Conservation (phyloP, 2,888 invertebrate genomes). For the Amblyteles armatorius region DNA sequence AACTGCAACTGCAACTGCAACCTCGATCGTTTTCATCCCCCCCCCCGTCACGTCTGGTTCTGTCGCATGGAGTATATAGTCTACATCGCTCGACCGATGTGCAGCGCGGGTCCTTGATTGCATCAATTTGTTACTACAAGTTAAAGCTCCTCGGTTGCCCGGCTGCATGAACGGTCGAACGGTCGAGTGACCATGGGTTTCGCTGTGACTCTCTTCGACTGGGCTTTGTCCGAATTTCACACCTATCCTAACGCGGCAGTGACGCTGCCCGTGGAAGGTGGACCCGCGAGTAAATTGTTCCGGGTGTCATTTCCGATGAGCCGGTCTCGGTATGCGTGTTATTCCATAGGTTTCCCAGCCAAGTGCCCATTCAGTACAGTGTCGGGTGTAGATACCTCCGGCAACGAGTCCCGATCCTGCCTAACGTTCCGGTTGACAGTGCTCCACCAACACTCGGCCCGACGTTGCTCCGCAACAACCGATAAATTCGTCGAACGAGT, state of each 20-base stretch:
- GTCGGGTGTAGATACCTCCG: neutral
- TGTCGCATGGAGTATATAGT: conserved; percentile 22
- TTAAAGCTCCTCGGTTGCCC: conserved; percentile 65
- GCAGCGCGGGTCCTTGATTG: conserved; percentile 69
- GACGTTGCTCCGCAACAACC: conserved; percentile 30
- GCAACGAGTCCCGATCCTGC: conserved; percentile 37
- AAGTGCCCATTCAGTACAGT: conserved; percentile 43
- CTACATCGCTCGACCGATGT: conserved; percentile 52
- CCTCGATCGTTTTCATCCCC: conserved; percentile 50
- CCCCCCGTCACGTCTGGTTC: conserved; percentile 40
- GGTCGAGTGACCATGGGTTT: conserved; percentile 44
- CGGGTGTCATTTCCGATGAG: conserved; percentile 64
- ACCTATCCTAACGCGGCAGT: conserved; percentile 43
- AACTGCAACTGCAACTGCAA: conserved; percentile 56
- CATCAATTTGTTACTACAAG: conserved; percentile 74
- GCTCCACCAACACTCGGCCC: conserved; percentile 57
- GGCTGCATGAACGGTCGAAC: conserved; percentile 58
- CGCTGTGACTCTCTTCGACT: conserved; percentile 44
- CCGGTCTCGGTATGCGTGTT: conserved; percentile 28
- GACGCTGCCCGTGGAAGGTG: conserved; percentile 1
- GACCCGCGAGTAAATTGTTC: conserved; percentile 53
- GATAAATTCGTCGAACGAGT: conserved; percentile 48
- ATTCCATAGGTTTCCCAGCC: conserved; percentile 55
- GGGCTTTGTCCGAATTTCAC: conserved; percentile 65
- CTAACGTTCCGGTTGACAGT: conserved; percentile 53